A percentile compares a stretch with the other conserved stretches of the same genome.
These are phyloP conservation scores for Serrognathus titanus DNA, from an alignment of 2,888 invertebrate species.

Conservation along the genomic window DNA sequence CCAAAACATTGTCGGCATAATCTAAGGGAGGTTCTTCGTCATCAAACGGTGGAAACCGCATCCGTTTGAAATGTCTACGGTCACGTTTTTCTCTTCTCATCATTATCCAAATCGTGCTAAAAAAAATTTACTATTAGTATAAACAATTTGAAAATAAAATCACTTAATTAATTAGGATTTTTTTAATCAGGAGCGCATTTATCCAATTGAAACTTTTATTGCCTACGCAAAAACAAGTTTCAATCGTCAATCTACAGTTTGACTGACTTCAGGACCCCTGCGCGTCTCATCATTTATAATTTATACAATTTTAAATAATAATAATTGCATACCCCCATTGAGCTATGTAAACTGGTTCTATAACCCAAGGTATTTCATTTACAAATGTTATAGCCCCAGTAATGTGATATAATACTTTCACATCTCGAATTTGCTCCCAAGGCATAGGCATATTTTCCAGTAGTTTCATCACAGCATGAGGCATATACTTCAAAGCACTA, in stretches of 20 bases:
- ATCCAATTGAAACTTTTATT: not conserved
- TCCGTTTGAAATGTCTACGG: slow-evolving; percentile 96
- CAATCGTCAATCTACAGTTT: slow-evolving; percentile 48
- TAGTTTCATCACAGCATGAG: slow-evolving; percentile 98
- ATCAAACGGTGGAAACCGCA: slow-evolving; percentile 99
- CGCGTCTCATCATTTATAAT: slow-evolving; percentile 21
- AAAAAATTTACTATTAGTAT: slow-evolving; percentile 9
- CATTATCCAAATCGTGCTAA: slow-evolving; percentile 99
- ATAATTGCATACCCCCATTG: slow-evolving; percentile 84
- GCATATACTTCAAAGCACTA: slow-evolving; percentile 98
- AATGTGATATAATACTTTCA: slow-evolving; percentile 96
- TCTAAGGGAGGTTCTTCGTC: slow-evolving; percentile 99
- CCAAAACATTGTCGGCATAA: slow-evolving; percentile 98
- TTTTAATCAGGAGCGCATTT: not conserved
- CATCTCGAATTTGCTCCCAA: slow-evolving; percentile 99
- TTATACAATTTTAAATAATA: not conserved
- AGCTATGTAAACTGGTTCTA: slow-evolving; percentile 98
- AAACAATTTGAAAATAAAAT: not conserved
- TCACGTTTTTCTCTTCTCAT: slow-evolving; percentile 99
- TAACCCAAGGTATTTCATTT: slow-evolving; percentile 99
- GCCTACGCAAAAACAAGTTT: not conserved
- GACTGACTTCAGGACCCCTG: slow-evolving; percentile 24
- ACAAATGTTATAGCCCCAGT: slow-evolving; percentile 99
- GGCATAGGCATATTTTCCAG: slow-evolving; percentile 99
- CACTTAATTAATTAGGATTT: not conserved